Evolutionary conservation across 2,888 invertebrate genomes (phyloP).

Genomic region (Lycophotia porphyrea): DNA sequence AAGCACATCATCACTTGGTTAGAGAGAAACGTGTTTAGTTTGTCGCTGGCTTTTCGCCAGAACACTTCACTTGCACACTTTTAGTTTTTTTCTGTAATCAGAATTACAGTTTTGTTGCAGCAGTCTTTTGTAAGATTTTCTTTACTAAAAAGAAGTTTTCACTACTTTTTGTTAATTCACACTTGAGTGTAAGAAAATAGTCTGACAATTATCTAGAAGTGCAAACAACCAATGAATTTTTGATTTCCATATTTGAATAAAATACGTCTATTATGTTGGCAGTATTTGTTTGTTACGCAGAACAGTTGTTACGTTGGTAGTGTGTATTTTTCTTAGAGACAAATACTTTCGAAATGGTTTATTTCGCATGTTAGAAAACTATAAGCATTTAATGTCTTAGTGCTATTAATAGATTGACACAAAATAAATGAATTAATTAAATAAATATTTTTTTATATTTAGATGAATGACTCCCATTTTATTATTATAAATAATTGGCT

Average conservation of each 20-base stretch:
- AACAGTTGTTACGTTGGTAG: slow-evolving; percentile 32
- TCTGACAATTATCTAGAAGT: slow-evolving; percentile 16
- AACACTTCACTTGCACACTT: slow-evolving; percentile 45
- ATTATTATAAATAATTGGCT: not conserved
- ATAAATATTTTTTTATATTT: not conserved
- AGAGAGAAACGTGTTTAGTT: slow-evolving; percentile 30
- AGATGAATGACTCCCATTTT: not conserved
- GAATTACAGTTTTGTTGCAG: slow-evolving; percentile 37
- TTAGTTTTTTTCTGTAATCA: slow-evolving; percentile 54
- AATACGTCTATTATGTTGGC: slow-evolving; percentile 39
- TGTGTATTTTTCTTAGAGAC: not conserved
- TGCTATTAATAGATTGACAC: not conserved
- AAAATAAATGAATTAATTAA: not conserved
- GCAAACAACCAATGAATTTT: slow-evolving; percentile 24
- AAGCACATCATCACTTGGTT: slow-evolving; percentile 54
- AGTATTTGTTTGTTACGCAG: slow-evolving; percentile 21
- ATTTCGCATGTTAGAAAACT: not conserved
- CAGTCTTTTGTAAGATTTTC: slow-evolving; percentile 55
- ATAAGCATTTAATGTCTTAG: not conserved
- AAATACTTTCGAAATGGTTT: not conserved
- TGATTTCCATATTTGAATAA: slow-evolving; percentile 32
- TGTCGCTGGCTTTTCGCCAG: slow-evolving; percentile 55
- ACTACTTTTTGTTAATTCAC: not conserved
- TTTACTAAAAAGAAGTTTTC: not conserved
- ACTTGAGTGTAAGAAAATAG: not conserved